A percentile compares a stretch with the other conserved stretches of the same genome.
Evolutionary conservation across 2,797 vertebrate genomes (phyloP).

Genomic region (Tapirus indicus): DNA sequence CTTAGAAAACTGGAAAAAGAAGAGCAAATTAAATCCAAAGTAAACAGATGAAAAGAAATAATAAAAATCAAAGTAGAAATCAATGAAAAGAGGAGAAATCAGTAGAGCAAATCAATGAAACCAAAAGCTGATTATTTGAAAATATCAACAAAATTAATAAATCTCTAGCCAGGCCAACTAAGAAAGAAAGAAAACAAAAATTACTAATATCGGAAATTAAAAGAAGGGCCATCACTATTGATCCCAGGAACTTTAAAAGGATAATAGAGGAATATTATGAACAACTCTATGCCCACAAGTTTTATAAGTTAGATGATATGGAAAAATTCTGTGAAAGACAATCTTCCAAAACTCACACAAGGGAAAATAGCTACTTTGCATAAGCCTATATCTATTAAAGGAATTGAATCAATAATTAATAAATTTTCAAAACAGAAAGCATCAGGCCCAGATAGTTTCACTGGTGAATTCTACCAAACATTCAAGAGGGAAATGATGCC

Average conservation of each 20-base stretch:
- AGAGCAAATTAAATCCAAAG: too few relatives aligned
- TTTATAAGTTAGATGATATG: neutral
- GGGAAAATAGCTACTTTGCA: neutral
- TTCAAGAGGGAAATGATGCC: neutral
- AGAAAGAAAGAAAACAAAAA: neutral
- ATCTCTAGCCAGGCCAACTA: neutral
- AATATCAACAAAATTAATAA: neutral
- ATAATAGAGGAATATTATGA: neutral
- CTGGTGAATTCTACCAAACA: neutral
- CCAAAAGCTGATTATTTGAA: neutral
- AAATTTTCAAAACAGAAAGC: neutral
- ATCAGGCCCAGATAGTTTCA: neutral
- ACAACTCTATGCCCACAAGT: neutral
- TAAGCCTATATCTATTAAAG: neutral
- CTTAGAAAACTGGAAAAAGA: too few relatives aligned
- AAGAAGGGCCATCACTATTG: neutral
- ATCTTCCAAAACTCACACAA: neutral
- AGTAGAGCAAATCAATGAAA: neutral
- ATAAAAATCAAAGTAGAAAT: too few relatives aligned
- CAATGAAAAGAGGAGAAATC: neutral
- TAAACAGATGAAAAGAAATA: too few relatives aligned
- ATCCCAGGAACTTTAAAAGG: neutral
- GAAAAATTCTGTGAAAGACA: neutral
- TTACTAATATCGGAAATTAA: neutral
- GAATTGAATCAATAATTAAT: neutral